Evolutionary conservation across 2,888 invertebrate species (phyloP).

Genomic region (Cerceris ruficornis): DNA sequence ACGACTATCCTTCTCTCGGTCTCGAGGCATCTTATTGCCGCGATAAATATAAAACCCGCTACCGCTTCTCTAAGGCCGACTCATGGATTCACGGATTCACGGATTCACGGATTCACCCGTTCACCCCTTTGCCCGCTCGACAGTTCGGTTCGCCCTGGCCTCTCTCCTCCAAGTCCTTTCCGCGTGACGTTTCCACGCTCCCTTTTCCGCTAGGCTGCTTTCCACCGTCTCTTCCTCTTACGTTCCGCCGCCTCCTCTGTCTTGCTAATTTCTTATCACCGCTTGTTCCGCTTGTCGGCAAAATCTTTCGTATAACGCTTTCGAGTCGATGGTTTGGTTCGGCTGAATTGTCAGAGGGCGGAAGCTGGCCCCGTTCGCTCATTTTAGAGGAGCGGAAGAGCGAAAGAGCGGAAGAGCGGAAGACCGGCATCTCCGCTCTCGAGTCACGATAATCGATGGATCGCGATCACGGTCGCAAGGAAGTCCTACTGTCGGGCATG

Average conservation of each 20-base stretch:
- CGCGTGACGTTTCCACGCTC: constrained; percentile 34
- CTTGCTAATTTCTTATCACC: not conserved
- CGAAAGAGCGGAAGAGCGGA: too few relatives aligned
- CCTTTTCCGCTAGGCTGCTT: constrained; percentile 21
- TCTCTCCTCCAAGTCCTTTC: not conserved
- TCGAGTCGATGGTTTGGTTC: too few relatives aligned
- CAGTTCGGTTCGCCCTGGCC: not conserved
- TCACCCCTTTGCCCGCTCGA: not conserved
- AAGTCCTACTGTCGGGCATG: too few relatives aligned
- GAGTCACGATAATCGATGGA: too few relatives aligned
- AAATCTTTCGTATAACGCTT: too few relatives aligned
- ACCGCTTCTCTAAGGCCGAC: constrained; percentile 20
- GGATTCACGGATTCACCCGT: not conserved
- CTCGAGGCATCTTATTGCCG: constrained; percentile 72
- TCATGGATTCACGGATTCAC: constrained; percentile 22
- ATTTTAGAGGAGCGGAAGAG: too few relatives aligned
- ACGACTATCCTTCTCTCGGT: constrained; percentile 56
- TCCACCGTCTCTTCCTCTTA: not conserved
- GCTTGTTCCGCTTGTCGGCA: not conserved
- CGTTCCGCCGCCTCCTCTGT: not conserved
- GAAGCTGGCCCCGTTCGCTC: too few relatives aligned
- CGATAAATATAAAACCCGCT: constrained; percentile 76
- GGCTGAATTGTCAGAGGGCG: too few relatives aligned
- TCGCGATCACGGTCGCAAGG: too few relatives aligned
- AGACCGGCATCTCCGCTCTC: too few relatives aligned